Conservation (phyloP, 2,797 vertebrate species). For the Phaenicophaeus curvirostris region DNA sequence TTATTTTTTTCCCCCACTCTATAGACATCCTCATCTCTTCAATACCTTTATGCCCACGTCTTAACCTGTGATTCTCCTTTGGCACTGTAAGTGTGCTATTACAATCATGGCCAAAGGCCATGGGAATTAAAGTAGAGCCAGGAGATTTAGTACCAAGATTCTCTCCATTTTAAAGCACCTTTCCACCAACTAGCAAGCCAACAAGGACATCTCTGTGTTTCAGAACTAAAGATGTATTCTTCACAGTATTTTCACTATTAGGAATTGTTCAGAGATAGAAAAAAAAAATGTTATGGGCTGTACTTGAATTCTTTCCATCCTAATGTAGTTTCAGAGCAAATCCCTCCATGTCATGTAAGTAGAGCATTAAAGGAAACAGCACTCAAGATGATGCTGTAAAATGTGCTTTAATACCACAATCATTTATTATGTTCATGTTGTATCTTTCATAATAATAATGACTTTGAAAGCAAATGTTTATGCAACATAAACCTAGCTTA, state of each 20-base stretch:
- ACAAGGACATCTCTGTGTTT: neutral
- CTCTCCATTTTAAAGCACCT: neutral
- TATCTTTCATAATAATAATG: slow-evolving; percentile 51
- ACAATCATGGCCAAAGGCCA: neutral
- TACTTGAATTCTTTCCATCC: neutral
- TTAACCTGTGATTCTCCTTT: neutral
- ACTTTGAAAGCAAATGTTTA: slow-evolving; percentile 60
- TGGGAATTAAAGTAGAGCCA: neutral
- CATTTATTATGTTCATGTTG: slow-evolving; percentile 52
- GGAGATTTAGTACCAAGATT: neutral
- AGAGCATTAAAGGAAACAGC: slow-evolving; percentile 56
- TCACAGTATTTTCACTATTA: neutral
- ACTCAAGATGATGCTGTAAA: slow-evolving; percentile 53
- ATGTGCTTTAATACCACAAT: slow-evolving; percentile 54
- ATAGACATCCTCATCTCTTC: neutral
- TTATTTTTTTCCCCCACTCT: neutral
- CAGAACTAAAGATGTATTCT: neutral
- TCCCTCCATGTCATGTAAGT: slow-evolving; percentile 35
- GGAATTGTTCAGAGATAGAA: neutral
- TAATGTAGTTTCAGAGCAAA: slow-evolving; percentile 39
- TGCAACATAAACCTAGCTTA: slow-evolving; percentile 57
- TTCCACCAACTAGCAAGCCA: neutral
- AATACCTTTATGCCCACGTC: neutral
- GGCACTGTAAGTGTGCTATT: neutral
- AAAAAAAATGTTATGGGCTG: neutral